Percentiles rank a stretch among this genome's conserved stretches.
Conservation (phyloP, 2,888 invertebrate species). For the Dynastes tityus region DNA sequence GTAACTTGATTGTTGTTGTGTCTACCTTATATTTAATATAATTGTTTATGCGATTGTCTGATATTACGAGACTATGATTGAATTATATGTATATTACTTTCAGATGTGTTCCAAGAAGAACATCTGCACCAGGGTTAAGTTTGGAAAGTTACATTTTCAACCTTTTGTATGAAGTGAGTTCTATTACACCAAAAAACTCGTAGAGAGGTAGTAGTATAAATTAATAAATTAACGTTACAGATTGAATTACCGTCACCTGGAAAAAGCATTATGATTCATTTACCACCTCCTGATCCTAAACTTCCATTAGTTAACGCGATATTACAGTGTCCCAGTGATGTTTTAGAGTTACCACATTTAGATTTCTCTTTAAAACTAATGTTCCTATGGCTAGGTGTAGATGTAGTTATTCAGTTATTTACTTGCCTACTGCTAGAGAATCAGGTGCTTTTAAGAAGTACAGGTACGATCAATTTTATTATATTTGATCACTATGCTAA, state of each 20-base stretch:
- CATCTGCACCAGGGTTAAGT: constrained; percentile 78
- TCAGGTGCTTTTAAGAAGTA: constrained; percentile 94
- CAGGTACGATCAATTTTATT: constrained; percentile 75
- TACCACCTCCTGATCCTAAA: constrained; percentile 81
- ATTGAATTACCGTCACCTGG: constrained; percentile 86
- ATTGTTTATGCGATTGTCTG: too few species aligned
- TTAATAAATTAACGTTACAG: constrained; percentile 54
- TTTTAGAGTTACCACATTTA: constrained; percentile 92
- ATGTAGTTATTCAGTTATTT: constrained; percentile 93
- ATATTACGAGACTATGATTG: background rate
- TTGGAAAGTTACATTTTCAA: constrained; percentile 97
- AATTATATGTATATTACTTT: constrained; percentile 56
- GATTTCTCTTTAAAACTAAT: constrained; percentile 93
- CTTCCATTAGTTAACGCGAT: constrained; percentile 79
- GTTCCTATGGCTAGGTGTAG: constrained; percentile 91
- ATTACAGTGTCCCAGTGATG: constrained; percentile 83
- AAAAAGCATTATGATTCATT: constrained; percentile 85
- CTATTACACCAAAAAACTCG: background rate
- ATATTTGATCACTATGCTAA: constrained; percentile 16
- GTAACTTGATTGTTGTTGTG: too few species aligned
- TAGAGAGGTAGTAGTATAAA: constrained; percentile 68
- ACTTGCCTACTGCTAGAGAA: constrained; percentile 97
- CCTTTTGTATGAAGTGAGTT: constrained; percentile 88
- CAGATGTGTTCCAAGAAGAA: constrained; percentile 85
- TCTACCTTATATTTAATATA: too few species aligned